phyloP scores from a whole-genome alignment of 2,113 vertebrate genomes.

The Channa argus region DNA sequence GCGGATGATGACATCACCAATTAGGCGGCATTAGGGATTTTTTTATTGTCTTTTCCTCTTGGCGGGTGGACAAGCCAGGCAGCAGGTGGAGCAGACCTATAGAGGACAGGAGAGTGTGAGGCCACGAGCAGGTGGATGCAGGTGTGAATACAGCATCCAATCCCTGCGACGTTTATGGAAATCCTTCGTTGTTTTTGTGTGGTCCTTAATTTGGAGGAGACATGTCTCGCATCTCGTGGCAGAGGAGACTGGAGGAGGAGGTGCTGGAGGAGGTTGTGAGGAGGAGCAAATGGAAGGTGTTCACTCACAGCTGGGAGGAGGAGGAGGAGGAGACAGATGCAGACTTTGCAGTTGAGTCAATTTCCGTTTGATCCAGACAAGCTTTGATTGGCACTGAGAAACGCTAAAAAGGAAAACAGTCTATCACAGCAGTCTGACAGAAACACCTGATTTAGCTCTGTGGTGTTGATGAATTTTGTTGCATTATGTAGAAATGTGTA shows the following conservation, averaged over 20 bases:
- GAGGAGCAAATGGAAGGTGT: conserved; percentile 76
- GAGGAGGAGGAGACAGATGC: conserved; percentile 38
- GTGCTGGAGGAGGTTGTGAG: conserved; percentile 76
- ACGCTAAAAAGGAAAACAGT: too few species aligned
- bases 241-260: conserved; percentile 69
- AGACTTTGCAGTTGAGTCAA: conserved; percentile 82
- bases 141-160: conserved; percentile 14
- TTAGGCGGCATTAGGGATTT: conserved; percentile 12
- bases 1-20: conserved; percentile 69
- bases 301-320: conserved; percentile 71
- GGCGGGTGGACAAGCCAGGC: conserved; percentile 8
- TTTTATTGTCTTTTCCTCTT: neutral
- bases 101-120: conserved; percentile 15
- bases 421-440: too few species aligned
- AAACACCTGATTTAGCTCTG: too few species aligned
- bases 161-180: conserved; percentile 19
- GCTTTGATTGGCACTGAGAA: neutral
- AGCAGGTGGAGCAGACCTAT: conserved; percentile 57
- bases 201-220: conserved; percentile 19
- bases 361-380: conserved; percentile 34
- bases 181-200: neutral
- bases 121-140: conserved; percentile 49
- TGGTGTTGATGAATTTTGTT: too few species aligned
- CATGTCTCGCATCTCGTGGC: conserved; percentile 79
- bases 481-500: too few species aligned